phyloP scores from a whole-genome alignment of 92 coral and sea anemone species.

The Scolanthus callimorphus region DNA sequence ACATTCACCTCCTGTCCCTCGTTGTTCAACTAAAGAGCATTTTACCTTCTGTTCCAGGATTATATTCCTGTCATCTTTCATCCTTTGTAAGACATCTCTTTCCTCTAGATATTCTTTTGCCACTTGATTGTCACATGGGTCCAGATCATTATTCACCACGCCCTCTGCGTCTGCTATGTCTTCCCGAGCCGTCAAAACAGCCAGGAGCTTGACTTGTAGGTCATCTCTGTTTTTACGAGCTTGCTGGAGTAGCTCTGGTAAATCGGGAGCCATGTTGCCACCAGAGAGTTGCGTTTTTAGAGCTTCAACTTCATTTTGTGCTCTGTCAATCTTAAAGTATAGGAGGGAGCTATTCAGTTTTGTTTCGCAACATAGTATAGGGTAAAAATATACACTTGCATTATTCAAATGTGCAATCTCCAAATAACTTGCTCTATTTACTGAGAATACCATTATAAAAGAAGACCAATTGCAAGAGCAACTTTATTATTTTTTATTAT shows the following conservation, averaged over 20 bases:
- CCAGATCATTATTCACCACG: neutral
- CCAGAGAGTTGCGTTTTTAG: constrained; percentile 32
- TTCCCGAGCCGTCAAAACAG: constrained; percentile 48
- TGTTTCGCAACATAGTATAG: no score
- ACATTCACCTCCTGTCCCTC: no score
- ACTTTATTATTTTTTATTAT: no score
- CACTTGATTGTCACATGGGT: neutral
- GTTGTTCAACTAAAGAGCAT: no score
- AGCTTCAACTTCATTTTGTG: constrained; percentile 60
- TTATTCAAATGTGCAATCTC: no score
- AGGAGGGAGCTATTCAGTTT: neutral
- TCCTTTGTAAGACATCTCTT: constrained; percentile 27
- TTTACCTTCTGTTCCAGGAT: constrained; percentile 79
- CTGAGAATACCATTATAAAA: no score
- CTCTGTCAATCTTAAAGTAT: constrained; percentile 48
- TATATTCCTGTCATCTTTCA: constrained; percentile 57
- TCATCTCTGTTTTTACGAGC: constrained; percentile 58
- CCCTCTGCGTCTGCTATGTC: constrained; percentile 5
- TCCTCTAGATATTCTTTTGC: constrained; percentile 36
- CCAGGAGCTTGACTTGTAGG: constrained; percentile 42
- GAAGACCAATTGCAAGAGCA: no score
- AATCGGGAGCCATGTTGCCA: constrained; percentile 5
- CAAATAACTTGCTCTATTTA: no score
- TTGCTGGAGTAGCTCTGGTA: constrained; percentile 17
- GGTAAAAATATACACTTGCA: no score